These are phyloP conservation scores for Ciona savignyi DNA, from an alignment of 23 tunicate genomes.

Conservation along the genomic window DNA sequence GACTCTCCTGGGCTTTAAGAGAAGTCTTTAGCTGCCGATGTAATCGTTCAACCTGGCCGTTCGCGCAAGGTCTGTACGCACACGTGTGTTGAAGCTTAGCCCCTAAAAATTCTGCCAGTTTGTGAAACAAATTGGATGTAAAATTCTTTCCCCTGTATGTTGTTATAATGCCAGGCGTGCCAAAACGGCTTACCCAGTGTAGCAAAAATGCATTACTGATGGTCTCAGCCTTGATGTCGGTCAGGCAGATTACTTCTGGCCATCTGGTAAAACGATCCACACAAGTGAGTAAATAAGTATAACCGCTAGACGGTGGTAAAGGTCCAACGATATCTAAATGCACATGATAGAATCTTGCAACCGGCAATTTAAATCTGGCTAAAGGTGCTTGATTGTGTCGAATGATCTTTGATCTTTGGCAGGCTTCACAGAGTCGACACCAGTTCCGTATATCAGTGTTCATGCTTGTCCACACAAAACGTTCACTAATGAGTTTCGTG, in stretches of 20 bases:
- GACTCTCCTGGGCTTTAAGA: background rate
- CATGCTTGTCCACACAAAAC: constrained; percentile 4
- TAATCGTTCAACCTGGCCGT: background rate
- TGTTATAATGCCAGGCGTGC: background rate
- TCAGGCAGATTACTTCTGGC: background rate
- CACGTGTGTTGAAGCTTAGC: background rate
- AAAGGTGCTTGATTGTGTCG: constrained; percentile 11
- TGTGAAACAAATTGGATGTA: background rate
- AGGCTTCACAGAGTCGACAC: background rate
- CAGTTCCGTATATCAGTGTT: background rate
- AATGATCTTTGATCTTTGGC: constrained; percentile 2
- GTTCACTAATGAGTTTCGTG: background rate
- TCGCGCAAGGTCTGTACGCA: background rate
- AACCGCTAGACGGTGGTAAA: constrained; percentile 4
- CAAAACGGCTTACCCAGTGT: background rate
- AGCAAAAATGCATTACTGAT: background rate
- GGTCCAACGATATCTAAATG: constrained; percentile 12
- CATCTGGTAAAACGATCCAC: constrained; percentile 12
- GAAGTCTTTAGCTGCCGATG: background rate
- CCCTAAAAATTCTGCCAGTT: background rate
- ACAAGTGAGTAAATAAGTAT: background rate
- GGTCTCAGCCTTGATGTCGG: background rate
- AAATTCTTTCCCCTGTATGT: background rate
- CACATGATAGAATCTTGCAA: background rate
- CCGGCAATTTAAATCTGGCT: background rate